These are phyloP conservation scores for Virgularia gustaviana DNA, from an alignment of 92 coral and sea anemone species.

Conservation along the genomic window DNA sequence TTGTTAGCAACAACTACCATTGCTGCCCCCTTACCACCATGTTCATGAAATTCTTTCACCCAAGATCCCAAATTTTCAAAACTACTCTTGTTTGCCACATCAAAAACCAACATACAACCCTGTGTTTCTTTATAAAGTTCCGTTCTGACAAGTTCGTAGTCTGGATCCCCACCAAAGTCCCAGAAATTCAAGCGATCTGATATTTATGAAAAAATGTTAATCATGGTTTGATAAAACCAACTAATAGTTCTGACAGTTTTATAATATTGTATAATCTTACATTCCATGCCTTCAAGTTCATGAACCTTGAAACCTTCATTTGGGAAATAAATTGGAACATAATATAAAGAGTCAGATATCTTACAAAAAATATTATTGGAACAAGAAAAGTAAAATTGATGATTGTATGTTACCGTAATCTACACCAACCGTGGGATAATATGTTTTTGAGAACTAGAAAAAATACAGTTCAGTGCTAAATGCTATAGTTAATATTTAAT, in stretches of 20 bases:
- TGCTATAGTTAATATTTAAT: too few relatives aligned
- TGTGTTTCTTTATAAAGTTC: slow-evolving; percentile 94
- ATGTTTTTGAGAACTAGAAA: slow-evolving; percentile 74
- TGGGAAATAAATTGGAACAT: too few relatives aligned
- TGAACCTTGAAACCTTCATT: slow-evolving; percentile 81
- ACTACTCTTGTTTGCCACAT: slow-evolving; percentile 78
- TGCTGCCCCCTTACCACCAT: slow-evolving; percentile 76
- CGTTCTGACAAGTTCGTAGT: slow-evolving; percentile 77
- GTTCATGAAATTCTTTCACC: slow-evolving; percentile 75
- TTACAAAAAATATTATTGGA: not conserved
- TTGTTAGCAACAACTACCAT: slow-evolving; percentile 89
- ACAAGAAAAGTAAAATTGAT: too few relatives aligned
- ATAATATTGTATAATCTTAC: slow-evolving; percentile 49
- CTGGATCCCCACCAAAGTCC: slow-evolving; percentile 98
- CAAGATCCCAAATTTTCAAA: slow-evolving; percentile 81
- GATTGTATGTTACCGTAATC: slow-evolving; percentile 73
- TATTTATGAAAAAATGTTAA: not conserved
- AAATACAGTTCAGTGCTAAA: slow-evolving; percentile 9
- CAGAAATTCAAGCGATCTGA: slow-evolving; percentile 88
- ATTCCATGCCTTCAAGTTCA: slow-evolving; percentile 78
- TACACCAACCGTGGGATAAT: slow-evolving; percentile 93
- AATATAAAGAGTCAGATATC: not conserved
- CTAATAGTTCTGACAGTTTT: not conserved
- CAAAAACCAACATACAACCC: slow-evolving; percentile 91
- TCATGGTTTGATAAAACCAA: not conserved